These are phyloP conservation scores for Syngnathus floridae DNA, from an alignment of 2,113 vertebrate genomes.

Conservation along the genomic window DNA sequence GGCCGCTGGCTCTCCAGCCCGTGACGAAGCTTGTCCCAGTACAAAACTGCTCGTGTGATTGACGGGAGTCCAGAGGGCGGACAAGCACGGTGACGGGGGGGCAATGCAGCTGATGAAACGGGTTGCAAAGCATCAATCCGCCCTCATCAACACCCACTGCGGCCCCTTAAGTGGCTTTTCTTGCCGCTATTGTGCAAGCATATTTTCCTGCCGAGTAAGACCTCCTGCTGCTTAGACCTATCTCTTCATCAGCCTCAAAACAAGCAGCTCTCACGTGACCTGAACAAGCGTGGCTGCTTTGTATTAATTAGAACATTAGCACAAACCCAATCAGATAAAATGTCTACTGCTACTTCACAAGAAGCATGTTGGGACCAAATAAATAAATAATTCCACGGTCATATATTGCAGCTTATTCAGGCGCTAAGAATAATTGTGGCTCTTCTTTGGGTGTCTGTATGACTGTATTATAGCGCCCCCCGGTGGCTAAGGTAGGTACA, in stretches of 20 bases:
- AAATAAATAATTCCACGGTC: too few species aligned
- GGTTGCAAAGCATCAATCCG: slow-evolving; percentile 1
- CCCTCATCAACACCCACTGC: slow-evolving; percentile 1
- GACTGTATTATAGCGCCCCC: too few species aligned
- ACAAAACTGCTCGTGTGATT: not conserved
- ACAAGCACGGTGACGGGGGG: not conserved
- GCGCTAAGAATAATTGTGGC: too few species aligned
- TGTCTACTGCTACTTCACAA: not conserved
- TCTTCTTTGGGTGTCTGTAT: too few species aligned
- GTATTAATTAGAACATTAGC: not conserved
- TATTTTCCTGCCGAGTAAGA: slow-evolving; percentile 7
- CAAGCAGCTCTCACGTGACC: not conserved
- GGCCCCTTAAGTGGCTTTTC: not conserved
- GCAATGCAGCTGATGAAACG: not conserved
- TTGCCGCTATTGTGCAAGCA: not conserved
- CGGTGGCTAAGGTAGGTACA: too few species aligned
- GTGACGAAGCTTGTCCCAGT: not conserved
- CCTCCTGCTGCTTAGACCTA: not conserved
- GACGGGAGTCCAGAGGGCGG: not conserved
- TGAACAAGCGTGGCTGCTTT: not conserved
- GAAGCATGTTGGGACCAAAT: not conserved
- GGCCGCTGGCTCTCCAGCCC: not conserved
- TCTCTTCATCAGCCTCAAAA: slow-evolving; percentile 2
- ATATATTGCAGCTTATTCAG: too few species aligned
- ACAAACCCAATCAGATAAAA: not conserved